Base-by-base conservation (phyloP, 2,888 invertebrate species). In the Acheta domesticus region DNA sequence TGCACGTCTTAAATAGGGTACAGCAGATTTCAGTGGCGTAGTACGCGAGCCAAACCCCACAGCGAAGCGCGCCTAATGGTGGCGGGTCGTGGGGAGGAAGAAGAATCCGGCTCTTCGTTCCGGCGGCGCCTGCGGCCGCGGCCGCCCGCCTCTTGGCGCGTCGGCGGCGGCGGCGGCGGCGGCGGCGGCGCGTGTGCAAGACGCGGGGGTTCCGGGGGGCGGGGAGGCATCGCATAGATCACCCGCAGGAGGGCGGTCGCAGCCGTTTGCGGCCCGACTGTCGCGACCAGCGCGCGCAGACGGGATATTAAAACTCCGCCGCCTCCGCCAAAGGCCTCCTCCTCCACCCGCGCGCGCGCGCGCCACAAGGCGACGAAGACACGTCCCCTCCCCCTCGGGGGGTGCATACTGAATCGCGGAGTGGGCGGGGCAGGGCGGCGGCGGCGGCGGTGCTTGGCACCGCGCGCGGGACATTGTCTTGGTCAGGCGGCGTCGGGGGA, bases 391-490 rank as follows among this genome's bases (percentile, higher is more conserved):
- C n/a, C 62, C n/a, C 12, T 62, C 16, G 62, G n/a, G 62, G 62
- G 8, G n/a, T 62, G 62, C 62, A 62, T 62, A 62, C n/a, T 62
- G 62, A 62, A 16, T 62, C 62, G 62, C 62, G n/a, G 62, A 62
- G 62, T 4, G 62, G n/a, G 16, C 62, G 62, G 16, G 14, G 14
- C 62, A 0, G 36, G 36, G 8, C 8, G 36, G 8, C 0, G 36
- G 36, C 23, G 23, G 23, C 23, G 23, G 23, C 23, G 36, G 36
- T 8, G 62, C 11, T 62, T 62, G 62, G 62, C 62, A 62, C 16
- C 62, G 14, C 62, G 14, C 62, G 62, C 62, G 62, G 62, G 62
- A 62, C 62, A 62, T 62, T 62, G 62, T 62, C 62, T 62, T 62
- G 62, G 62, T 62, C 62, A 62, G 62, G 62, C 62, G 16, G 14